A percentile compares a stretch with the other conserved stretches of the same genome.
Evolutionary conservation across 2,113 vertebrate species (phyloP).

Genomic region (Syngnathus typhle): DNA sequence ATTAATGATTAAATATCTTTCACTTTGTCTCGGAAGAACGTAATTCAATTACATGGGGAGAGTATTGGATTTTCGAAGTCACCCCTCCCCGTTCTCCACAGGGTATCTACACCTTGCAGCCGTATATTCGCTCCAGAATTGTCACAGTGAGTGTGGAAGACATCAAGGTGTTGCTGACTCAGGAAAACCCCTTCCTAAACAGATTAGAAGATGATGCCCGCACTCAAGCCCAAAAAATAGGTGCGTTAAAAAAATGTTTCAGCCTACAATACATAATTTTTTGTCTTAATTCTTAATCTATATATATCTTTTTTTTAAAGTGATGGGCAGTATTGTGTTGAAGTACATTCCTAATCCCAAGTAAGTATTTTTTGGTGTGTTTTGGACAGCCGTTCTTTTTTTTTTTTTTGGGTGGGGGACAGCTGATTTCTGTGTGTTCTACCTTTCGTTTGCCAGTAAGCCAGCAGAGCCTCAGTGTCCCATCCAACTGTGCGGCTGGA

Average conservation of each 20-base stretch:
- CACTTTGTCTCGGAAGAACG: not conserved
- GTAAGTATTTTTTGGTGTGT: constrained; percentile 68
- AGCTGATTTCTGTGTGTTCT: not conserved
- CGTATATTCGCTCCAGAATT: constrained; percentile 89
- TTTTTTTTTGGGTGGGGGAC: not conserved
- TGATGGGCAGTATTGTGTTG: constrained; percentile 90
- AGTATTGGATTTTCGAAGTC: no score
- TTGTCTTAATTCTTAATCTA: not conserved
- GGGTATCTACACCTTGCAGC: constrained; percentile 94
- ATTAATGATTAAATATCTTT: not conserved
- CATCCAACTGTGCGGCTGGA: constrained; percentile 93
- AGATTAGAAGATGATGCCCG: constrained; percentile 83
- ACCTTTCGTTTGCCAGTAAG: constrained; percentile 62
- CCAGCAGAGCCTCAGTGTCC: constrained; percentile 81
- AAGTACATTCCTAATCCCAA: constrained; percentile 84
- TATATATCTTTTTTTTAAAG: constrained; percentile 56
- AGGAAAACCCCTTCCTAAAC: constrained; percentile 94
- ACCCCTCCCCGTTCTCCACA: constrained; percentile 38
- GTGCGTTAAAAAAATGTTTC: constrained; percentile 52
- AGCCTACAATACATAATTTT: not conserved
- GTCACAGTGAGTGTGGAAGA: constrained; percentile 84
- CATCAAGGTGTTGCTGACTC: constrained; percentile 90
- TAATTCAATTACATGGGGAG: no score
- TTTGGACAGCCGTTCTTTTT: no score
- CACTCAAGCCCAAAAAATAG: constrained; percentile 81